Percentiles rank a stretch among this genome's conserved stretches.
These are phyloP conservation scores for Acrocephalus arundinaceus DNA, from an alignment of 2,113 vertebrate genomes.

Conservation along the genomic window DNA sequence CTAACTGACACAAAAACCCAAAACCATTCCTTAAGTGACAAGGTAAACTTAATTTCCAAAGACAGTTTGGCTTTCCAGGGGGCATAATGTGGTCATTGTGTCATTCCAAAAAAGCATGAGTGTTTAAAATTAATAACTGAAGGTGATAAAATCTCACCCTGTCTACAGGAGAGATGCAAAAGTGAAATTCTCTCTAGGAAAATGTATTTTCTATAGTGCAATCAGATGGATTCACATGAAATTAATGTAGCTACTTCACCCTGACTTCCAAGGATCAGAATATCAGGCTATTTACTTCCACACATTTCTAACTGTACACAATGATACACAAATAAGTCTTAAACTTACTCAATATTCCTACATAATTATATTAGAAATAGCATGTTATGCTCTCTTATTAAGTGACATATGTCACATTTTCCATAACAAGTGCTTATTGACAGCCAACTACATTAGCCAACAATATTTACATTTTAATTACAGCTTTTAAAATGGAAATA, in stretches of 20 bases:
- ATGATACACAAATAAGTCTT: background rate
- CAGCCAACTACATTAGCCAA: slow-evolving; percentile 31
- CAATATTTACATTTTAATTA: slow-evolving; percentile 53
- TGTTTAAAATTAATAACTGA: background rate
- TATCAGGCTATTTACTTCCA: background rate
- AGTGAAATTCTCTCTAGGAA: background rate
- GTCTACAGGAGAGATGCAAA: background rate
- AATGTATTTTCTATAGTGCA: background rate
- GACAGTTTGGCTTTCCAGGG: background rate
- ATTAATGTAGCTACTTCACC: background rate
- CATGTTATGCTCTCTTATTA: slow-evolving; percentile 14
- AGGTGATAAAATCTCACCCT: background rate
- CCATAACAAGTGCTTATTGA: slow-evolving; percentile 18
- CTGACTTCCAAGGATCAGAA: background rate
- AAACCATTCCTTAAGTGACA: background rate
- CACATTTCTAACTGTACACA: background rate
- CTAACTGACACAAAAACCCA: background rate
- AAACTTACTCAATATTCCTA: background rate
- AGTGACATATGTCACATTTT: slow-evolving; percentile 39
- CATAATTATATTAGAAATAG: slow-evolving; percentile 24
- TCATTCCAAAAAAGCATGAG: background rate
- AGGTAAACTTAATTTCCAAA: background rate
- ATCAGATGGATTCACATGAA: background rate
- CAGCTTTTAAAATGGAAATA: slow-evolving; percentile 36
- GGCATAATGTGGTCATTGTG: background rate